Conservation (phyloP, 2,888 invertebrate genomes). For the Phortica okadai region DNA sequence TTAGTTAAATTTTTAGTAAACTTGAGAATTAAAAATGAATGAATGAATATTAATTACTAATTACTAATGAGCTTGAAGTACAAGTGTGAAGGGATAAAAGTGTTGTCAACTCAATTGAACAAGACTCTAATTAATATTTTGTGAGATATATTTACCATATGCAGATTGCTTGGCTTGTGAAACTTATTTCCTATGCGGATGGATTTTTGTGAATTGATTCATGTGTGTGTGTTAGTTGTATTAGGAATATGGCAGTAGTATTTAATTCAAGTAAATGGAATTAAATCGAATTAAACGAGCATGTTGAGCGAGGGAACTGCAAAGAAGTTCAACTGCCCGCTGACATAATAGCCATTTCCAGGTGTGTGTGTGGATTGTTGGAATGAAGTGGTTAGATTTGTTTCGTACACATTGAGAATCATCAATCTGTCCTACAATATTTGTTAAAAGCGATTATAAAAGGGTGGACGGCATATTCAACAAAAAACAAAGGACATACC, state of each 20-base stretch:
- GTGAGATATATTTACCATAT: constrained; percentile 3
- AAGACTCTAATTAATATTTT: constrained; percentile 16
- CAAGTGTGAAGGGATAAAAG: background rate
- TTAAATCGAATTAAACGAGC: constrained; percentile 22
- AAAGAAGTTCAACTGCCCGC: background rate
- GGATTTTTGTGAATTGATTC: background rate
- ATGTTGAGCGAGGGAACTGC: background rate
- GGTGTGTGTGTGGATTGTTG: background rate
- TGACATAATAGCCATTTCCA: background rate
- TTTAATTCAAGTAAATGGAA: constrained; percentile 7
- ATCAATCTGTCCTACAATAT: too few relatives aligned
- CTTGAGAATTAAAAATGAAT: too few relatives aligned
- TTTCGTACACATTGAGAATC: too few relatives aligned
- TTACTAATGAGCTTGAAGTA: too few relatives aligned
- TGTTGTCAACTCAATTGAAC: background rate
- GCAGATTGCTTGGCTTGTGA: background rate
- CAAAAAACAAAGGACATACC: background rate
- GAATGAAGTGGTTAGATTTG: too few relatives aligned
- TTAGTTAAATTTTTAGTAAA: too few relatives aligned
- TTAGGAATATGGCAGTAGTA: background rate
- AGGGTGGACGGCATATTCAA: background rate
- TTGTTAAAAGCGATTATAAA: background rate
- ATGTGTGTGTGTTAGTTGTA: background rate
- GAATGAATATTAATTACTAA: too few relatives aligned
- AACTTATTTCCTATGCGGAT: too few relatives aligned